Evolutionary conservation across 2,888 invertebrate species (phyloP).

Genomic region (Nesidiocoris tenuis): DNA sequence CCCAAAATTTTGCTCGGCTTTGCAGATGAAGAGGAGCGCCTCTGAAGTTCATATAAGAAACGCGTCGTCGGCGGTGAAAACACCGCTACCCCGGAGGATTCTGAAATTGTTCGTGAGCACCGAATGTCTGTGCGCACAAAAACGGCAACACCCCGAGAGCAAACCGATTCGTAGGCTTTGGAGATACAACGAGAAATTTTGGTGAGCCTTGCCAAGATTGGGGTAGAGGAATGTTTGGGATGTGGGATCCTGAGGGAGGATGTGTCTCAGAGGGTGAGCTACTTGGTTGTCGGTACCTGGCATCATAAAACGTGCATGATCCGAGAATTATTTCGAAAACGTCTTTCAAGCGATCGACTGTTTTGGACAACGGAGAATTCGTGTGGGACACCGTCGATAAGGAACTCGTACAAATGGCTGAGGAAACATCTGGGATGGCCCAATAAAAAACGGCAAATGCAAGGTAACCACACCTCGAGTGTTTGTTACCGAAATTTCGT

Average conservation of each 20-base stretch:
- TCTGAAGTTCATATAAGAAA: constrained; percentile 21
- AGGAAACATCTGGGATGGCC: constrained; percentile 4
- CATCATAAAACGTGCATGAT: too few relatives aligned
- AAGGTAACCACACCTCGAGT: too few relatives aligned
- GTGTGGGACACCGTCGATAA: not conserved
- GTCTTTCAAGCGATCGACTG: too few relatives aligned
- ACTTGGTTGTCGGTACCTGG: too few relatives aligned
- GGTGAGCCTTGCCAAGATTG: not conserved
- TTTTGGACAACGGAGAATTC: not conserved
- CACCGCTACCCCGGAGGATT: constrained; percentile 2
- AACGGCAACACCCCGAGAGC: constrained; percentile 13
- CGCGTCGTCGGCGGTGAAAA: not conserved
- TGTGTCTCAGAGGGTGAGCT: too few relatives aligned
- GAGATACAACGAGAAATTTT: constrained; percentile 14
- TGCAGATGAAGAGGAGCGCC: constrained; percentile 24
- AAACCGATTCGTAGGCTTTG: not conserved
- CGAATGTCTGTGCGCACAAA: constrained; percentile 4
- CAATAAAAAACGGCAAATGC: not conserved
- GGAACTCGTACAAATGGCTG: not conserved
- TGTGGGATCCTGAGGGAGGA: too few relatives aligned
- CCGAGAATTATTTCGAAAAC: too few relatives aligned
- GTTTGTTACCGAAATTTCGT: too few relatives aligned
- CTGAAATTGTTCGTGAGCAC: constrained; percentile 13
- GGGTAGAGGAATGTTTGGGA: too few relatives aligned
- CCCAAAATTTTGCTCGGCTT: too few relatives aligned